Conservation (phyloP, 2,797 vertebrate genomes). For the Mormyrus proboscirostris region DNA sequence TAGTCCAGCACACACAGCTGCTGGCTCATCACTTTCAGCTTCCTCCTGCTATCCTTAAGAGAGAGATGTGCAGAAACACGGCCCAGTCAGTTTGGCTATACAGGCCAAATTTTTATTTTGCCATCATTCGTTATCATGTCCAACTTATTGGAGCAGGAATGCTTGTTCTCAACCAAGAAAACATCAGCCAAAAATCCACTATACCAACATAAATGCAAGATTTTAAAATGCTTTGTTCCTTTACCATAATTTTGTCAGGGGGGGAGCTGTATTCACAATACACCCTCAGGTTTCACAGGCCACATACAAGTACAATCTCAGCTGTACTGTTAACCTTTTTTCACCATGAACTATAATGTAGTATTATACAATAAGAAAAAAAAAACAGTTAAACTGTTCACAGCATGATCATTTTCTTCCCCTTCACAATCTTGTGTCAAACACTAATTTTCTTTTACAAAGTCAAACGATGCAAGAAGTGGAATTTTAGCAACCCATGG, state of each 20-base stretch:
- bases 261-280: background rate
- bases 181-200: background rate
- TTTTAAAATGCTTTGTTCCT: background rate
- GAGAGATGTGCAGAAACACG: background rate
- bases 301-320: background rate
- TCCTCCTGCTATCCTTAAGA: conserved; percentile 54
- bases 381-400: background rate
- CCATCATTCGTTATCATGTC: background rate
- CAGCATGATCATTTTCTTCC: background rate
- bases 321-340: background rate
- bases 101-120: background rate
- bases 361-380: background rate
- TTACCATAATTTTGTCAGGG: background rate
- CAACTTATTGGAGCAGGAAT: background rate
- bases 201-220: background rate
- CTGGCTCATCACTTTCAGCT: conserved; percentile 59
- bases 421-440: background rate
- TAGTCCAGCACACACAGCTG: conserved; percentile 60
- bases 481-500: background rate
- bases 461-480: background rate
- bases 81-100: background rate
- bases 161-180: background rate
- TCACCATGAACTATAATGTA: background rate
- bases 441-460: background rate
- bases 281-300: background rate